Evolutionary conservation across 2,113 vertebrate genomes (phyloP).

Genomic region (Sorex araneus): DNA sequence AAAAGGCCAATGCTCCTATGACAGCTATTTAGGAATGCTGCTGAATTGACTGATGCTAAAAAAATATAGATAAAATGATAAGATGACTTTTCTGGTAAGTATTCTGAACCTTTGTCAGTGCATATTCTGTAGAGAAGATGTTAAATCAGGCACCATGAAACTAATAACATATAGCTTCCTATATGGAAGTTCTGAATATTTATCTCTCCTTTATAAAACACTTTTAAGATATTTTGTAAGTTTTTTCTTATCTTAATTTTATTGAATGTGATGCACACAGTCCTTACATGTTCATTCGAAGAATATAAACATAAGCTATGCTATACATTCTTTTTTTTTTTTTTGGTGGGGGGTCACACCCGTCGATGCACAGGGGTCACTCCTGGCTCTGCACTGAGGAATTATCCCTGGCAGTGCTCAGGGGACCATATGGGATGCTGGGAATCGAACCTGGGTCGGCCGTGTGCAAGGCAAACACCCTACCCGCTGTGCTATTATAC

Average conservation of each 20-base stretch:
- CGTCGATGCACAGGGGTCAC: no score
- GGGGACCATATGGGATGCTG: no score
- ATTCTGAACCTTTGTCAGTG: neutral
- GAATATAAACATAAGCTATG: neutral
- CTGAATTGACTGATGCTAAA: neutral
- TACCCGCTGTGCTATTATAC: no score
- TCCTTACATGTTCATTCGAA: neutral
- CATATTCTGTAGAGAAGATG: constrained; percentile 11
- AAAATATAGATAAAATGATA: neutral
- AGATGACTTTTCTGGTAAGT: neutral
- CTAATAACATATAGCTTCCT: neutral
- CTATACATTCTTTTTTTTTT: no score
- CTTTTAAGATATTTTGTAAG: neutral
- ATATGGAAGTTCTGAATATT: neutral
- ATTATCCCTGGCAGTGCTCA: no score
- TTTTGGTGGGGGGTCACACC: no score
- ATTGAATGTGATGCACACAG: neutral
- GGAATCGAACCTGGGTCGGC: no score
- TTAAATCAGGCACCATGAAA: neutral
- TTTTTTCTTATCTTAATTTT: neutral
- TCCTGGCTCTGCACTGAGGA: no score
- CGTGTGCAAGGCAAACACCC: no score
- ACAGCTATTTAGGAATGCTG: neutral
- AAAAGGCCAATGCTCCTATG: constrained; percentile 21
- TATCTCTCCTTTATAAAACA: neutral